These are phyloP conservation scores for Tiaroga cobitis DNA, from an alignment of 2,797 vertebrate genomes.

Conservation along the genomic window DNA sequence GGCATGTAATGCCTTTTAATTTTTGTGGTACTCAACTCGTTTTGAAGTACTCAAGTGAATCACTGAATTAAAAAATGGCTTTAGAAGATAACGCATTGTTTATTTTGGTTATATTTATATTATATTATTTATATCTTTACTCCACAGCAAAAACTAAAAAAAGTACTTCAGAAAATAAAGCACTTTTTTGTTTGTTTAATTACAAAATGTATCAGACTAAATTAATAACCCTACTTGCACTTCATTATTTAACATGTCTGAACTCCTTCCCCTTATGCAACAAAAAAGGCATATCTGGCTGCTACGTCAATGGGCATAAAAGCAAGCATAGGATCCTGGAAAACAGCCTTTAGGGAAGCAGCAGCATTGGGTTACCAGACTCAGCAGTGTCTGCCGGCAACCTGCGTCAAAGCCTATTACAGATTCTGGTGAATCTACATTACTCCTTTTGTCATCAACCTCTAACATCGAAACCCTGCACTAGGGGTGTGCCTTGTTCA, in stretches of 20 bases:
- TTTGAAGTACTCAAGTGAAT: no score
- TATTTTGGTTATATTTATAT: no score
- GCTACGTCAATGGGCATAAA: neutral
- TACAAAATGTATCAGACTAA: neutral
- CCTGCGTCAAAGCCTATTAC: constrained; percentile 33
- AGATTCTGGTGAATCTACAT: constrained; percentile 21
- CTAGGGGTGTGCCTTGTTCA: constrained; percentile 2
- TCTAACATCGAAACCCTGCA: neutral
- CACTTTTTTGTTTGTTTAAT: neutral
- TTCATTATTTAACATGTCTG: neutral
- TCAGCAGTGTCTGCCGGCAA: neutral
- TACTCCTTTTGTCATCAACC: constrained; percentile 1
- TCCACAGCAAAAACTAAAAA: neutral
- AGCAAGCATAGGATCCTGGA: constrained; percentile 5
- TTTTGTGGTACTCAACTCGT: no score
- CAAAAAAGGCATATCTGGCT: neutral
- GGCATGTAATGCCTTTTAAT: no score
- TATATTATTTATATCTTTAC: neutral
- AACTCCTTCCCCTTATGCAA: neutral
- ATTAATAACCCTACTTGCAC: neutral
- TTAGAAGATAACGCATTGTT: no score
- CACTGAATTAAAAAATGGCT: no score
- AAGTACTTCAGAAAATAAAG: neutral
- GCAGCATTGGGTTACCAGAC: constrained; percentile 30
- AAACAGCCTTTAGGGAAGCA: constrained; percentile 11